Base-by-base conservation (phyloP, 1,140 invertebrate genomes). In the Hycleus cichorii region DNA sequence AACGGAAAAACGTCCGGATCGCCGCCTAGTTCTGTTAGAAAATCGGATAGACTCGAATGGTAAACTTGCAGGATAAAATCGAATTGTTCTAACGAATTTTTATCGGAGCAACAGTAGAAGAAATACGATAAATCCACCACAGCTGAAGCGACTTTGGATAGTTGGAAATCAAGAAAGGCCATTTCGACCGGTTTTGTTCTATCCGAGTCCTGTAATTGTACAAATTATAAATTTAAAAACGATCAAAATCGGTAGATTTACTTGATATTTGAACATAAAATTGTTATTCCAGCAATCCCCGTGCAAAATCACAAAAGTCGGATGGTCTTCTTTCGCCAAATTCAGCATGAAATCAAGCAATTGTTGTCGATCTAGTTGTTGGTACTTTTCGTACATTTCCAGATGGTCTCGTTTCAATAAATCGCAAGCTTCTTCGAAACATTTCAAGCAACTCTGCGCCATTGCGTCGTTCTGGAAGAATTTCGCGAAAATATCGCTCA, bases 231-330 rank as follows among this genome's bases (percentile, higher is more conserved):
- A 12, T 18, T 12, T 47, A 18, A 54, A 25, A 7, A 39, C 2
- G 43, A 7, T 50, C 32, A 42, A 8, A n/a, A 1, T 46, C 18
- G 10, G 8, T 26, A 12, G 7, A 44, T 38, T 55, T 58, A 68
- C 70, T 26, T 75, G 56, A 56, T 79, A 78, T 67, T 76, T 74
- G 62, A 78, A 81, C 72, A 81, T 74, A 59, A 81, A 77, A 57
- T 80, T 81, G 58, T 80, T 80, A 8, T 75, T 74, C 78, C 78
- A 80, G 26, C 78, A 77, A 63, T 80, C 78, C 6, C 79, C 79
- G 62, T 80, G 78, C 48, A 75, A 71, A 8, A 80, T 61, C 0
- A 79, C 76, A 25, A 62, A 60, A 12, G 3, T 58, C 56, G 42
- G 42, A 18, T 18, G 18, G 18, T 18, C 18, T 55, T 11, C 46